Percentiles rank a stretch among this genome's conserved stretches.
These are phyloP conservation scores for Sturmia bella DNA, from an alignment of 2,888 invertebrate genomes.

Conservation along the genomic window DNA sequence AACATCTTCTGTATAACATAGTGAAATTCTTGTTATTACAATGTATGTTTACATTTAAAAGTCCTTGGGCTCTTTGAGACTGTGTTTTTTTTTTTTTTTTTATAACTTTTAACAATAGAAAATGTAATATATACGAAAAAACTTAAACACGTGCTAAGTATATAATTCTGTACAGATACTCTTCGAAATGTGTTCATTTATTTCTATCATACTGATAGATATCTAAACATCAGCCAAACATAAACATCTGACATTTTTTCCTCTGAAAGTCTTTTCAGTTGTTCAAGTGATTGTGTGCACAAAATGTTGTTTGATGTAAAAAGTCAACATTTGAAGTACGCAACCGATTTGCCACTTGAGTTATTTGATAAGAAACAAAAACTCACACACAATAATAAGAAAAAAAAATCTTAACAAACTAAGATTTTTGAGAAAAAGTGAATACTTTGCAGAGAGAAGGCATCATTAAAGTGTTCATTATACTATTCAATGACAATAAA, in stretches of 20 bases:
- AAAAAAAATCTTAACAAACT: slow-evolving; percentile 18
- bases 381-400: slow-evolving; percentile 62
- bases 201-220: slow-evolving; percentile 16
- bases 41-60: too few relatives aligned
- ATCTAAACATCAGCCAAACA: slow-evolving; percentile 27
- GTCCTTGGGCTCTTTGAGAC: too few relatives aligned
- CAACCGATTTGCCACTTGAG: slow-evolving; percentile 80
- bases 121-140: too few relatives aligned
- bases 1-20: too few relatives aligned
- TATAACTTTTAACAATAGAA: too few relatives aligned
- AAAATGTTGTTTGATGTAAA: slow-evolving; percentile 55
- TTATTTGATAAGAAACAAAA: slow-evolving; percentile 78
- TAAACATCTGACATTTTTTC: neutral
- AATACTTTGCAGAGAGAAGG: slow-evolving; percentile 12
- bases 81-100: too few relatives aligned
- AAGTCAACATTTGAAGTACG: slow-evolving; percentile 76
- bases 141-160: too few relatives aligned
- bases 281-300: slow-evolving; percentile 16
- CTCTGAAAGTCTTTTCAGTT: neutral
- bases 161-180: too few relatives aligned
- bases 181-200: too few relatives aligned
- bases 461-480: too few relatives aligned
- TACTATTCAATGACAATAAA: too few relatives aligned
- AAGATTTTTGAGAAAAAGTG: slow-evolving; percentile 5
- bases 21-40: too few relatives aligned